Base-by-base conservation (phyloP, 1,140 invertebrate genomes). In the Caerostris darwini region DNA sequence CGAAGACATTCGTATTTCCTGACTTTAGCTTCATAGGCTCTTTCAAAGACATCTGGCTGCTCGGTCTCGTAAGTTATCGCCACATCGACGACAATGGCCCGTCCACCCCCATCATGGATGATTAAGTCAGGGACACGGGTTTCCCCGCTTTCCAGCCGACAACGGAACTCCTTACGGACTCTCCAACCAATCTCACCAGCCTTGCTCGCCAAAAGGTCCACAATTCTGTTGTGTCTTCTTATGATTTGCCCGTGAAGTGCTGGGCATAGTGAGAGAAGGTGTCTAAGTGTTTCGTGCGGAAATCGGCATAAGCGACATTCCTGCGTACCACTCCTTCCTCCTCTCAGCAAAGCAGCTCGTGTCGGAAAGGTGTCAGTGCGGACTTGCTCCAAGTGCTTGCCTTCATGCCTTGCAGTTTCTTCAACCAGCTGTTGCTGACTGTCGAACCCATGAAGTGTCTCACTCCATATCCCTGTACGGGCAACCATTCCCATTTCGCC, bases 191-290 rank as follows among this genome's bases (percentile, higher is more conserved):
- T 82, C 67, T 67, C 93, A 67, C 81, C 96, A 97, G 97, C 97
- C 97, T 97, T 96, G 97, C 96, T 97, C 96, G 96, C 96, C 97
- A 97, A 97, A 97, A 97, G 97, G 97, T 97, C 97, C 97, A 97
- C 97, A 1, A 53, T 95, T 95, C 96, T 96, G 95, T 96, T 96
- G 96, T 96, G 96, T 95, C 96, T 96, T 96, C 96, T 96, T 96
- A 96, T 95, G 96, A 96, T 96, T 95, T 96, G 95, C 95, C 95
- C 96, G 95, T 95, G 96, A 96, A 96, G 96, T 96, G 95, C 96
- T 95, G 95, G 95, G 95, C 96, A 96, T 96, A 96, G 95, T 96
- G 96, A 1, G 0, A 82, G n/a, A n/a, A n/a, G n/a, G n/a, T n/a
- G n/a, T n/a, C n/a, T n/a, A n/a, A n/a, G n/a, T n/a, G n/a, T n/a